Percentiles rank a stretch among this genome's conserved stretches.
Conservation (phyloP, 1,140 invertebrate genomes). For the Drosophila guanche region DNA sequence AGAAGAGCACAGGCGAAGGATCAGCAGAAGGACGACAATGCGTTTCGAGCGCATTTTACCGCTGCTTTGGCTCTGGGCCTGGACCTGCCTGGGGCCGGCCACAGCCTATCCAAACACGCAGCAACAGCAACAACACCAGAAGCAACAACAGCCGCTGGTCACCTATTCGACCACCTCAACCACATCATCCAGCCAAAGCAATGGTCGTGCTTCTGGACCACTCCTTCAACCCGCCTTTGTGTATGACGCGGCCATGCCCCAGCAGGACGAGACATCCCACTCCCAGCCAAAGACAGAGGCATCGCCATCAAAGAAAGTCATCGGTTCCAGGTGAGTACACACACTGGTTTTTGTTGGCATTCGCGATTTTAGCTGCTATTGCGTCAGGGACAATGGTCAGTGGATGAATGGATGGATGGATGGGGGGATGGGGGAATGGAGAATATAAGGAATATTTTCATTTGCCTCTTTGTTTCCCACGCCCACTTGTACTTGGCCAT, state of each 20-base stretch:
- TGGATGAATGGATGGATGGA: neutral
- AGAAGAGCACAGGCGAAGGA: slow-evolving; percentile 1
- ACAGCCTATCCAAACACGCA: slow-evolving; percentile 50
- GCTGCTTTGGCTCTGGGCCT: slow-evolving; percentile 44
- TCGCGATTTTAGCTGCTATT: slow-evolving; percentile 36
- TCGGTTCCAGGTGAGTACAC: slow-evolving; percentile 82
- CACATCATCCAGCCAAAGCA: slow-evolving; percentile 58
- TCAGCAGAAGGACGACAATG: slow-evolving; percentile 45
- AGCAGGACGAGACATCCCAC: slow-evolving; percentile 37
- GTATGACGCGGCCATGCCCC: slow-evolving; percentile 62
- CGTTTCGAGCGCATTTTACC: slow-evolving; percentile 47
- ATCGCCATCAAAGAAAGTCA: slow-evolving; percentile 78
- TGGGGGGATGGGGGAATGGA: neutral
- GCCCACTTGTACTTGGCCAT: slow-evolving; percentile 31
- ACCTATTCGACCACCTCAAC: slow-evolving; percentile 75
- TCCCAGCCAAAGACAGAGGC: slow-evolving; percentile 15
- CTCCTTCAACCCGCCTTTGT: slow-evolving; percentile 66
- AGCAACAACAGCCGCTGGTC: slow-evolving; percentile 38
- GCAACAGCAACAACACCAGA: slow-evolving; percentile 21
- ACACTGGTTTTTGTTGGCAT: slow-evolving; percentile 32
- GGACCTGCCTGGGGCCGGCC: slow-evolving; percentile 22
- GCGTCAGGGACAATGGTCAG: neutral
- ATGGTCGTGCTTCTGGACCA: slow-evolving; percentile 12
- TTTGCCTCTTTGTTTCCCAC: slow-evolving; percentile 12
- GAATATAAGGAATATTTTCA: slow-evolving; percentile 3